These are phyloP conservation scores for Lagopus muta DNA, from an alignment of 2,113 vertebrate species.

Conservation along the genomic window DNA sequence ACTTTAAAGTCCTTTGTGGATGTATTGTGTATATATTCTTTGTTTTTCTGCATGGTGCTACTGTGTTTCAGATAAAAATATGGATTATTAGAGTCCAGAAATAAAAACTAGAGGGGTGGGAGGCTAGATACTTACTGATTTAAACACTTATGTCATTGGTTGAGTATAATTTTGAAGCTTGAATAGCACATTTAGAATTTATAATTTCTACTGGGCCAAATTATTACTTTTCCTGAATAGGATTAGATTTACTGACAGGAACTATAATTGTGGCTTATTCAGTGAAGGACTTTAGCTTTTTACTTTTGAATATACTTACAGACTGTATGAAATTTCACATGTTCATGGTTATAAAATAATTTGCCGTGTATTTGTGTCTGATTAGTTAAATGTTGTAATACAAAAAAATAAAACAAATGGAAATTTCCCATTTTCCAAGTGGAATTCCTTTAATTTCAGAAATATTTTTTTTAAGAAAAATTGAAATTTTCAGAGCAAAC, in stretches of 20 bases:
- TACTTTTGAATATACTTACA: background rate
- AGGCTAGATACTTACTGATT: background rate
- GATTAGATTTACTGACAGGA: background rate
- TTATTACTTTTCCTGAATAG: background rate
- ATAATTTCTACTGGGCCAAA: background rate
- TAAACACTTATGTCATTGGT: background rate
- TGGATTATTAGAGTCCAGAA: background rate
- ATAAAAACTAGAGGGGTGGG: background rate
- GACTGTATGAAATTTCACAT: background rate
- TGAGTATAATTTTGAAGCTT: background rate
- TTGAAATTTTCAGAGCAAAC: accelerated
- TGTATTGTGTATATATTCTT: background rate
- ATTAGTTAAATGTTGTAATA: background rate
- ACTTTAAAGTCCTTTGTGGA: background rate
- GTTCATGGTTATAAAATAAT: background rate
- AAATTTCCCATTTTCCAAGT: background rate
- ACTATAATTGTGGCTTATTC: background rate
- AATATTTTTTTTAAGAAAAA: background rate
- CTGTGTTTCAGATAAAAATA: background rate
- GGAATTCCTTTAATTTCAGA: background rate
- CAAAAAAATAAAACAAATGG: background rate
- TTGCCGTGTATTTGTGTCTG: background rate
- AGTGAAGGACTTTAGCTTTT: background rate
- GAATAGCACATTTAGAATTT: background rate
- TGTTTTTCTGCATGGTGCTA: background rate